Conservation (phyloP, 2,888 invertebrate species). For the Drosophila silvestris region DNA sequence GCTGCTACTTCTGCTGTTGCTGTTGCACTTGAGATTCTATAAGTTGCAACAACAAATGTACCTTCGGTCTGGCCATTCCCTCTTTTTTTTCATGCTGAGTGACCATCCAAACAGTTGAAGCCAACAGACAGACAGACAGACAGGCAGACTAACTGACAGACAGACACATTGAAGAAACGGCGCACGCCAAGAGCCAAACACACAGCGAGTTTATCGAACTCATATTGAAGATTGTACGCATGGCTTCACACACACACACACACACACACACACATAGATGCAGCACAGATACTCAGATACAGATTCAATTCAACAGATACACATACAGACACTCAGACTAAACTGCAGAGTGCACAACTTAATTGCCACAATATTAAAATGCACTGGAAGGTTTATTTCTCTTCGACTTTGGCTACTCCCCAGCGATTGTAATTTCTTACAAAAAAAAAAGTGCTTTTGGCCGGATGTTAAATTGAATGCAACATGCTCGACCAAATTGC, state of each 20-base stretch:
- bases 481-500: constrained; percentile 1
- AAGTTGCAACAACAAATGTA: constrained; percentile 23
- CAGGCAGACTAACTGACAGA: constrained; percentile 19
- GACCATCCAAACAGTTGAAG: constrained; percentile 54
- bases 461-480: constrained; percentile 21
- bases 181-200: constrained; percentile 80
- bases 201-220: constrained; percentile 77
- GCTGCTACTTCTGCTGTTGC: neutral
- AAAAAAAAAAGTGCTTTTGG: constrained; percentile 6
- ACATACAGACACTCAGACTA: constrained; percentile 20
- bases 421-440: constrained; percentile 8
- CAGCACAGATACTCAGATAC: constrained; percentile 28
- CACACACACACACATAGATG: constrained; percentile 29
- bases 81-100: constrained; percentile 72
- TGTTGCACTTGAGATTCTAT: constrained; percentile 41
- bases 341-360: constrained; percentile 54
- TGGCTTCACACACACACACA: constrained; percentile 68
- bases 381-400: constrained; percentile 32
- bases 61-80: constrained; percentile 23
- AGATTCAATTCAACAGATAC: constrained; percentile 7
- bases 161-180: constrained; percentile 63
- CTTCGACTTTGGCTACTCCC: neutral
- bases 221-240: constrained; percentile 81
- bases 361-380: constrained; percentile 58
- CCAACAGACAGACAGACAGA: neutral